These are phyloP conservation scores for Himalopsyche tibetana DNA, from an alignment of 2,888 invertebrate genomes.

Conservation along the genomic window DNA sequence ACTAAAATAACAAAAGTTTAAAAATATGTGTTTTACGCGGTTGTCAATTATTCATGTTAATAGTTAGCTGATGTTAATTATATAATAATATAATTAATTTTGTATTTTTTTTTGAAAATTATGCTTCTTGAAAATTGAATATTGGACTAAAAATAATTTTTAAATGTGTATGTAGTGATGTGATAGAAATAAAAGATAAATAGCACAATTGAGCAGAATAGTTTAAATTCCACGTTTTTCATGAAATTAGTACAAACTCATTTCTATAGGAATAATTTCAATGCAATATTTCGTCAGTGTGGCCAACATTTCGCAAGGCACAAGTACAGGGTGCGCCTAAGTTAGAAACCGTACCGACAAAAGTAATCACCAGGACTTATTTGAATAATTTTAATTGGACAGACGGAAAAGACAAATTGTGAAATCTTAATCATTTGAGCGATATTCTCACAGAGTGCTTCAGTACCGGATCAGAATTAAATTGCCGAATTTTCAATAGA, in stretches of 20 bases:
- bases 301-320: background rate
- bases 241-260: background rate
- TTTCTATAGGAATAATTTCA: background rate
- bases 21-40: too few species aligned
- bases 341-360: constrained; percentile 45
- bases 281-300: background rate
- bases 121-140: too few species aligned
- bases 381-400: constrained; percentile 61
- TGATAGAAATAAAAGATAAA: too few species aligned
- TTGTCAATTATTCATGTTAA: too few species aligned
- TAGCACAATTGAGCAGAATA: too few species aligned
- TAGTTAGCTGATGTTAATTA: too few species aligned
- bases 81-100: too few species aligned
- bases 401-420: constrained; percentile 50
- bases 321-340: background rate
- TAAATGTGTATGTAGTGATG: too few species aligned
- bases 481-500: background rate
- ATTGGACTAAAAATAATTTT: too few species aligned
- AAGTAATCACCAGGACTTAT: constrained; percentile 57
- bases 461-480: background rate
- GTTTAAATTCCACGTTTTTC: too few species aligned
- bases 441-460: background rate
- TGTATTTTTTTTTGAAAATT: too few species aligned
- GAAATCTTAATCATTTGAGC: constrained; percentile 47
- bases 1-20: too few species aligned